Percentiles rank a stretch among this genome's conserved stretches.
phyloP scores from a whole-genome alignment of 1,140 invertebrate genomes.

The Aphelinus atriplicis region DNA sequence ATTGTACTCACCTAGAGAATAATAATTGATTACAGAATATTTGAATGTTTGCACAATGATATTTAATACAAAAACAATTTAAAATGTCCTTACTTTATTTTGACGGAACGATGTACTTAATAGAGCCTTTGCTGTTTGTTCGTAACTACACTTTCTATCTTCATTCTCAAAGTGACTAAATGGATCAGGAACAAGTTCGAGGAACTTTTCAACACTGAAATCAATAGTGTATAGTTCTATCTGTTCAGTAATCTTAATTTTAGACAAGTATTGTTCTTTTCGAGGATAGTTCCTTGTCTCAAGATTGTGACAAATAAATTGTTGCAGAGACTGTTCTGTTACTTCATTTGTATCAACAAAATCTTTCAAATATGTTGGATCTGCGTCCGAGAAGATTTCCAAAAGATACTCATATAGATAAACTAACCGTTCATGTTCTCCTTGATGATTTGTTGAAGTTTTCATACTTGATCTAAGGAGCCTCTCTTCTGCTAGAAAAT shows the following conservation, averaged over 20 bases:
- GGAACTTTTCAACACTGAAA: constrained; percentile 65
- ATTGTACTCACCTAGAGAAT: constrained; percentile 40
- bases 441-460: too few relatives aligned
- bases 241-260: constrained; percentile 56
- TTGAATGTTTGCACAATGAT: too few relatives aligned
- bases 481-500: too few relatives aligned
- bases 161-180: constrained; percentile 61
- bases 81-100: constrained; percentile 41
- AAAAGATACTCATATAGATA: constrained; percentile 53
- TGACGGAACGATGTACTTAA: constrained; percentile 51
- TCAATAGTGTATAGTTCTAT: constrained; percentile 58
- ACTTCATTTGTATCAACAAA: constrained; percentile 45
- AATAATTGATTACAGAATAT: constrained; percentile 52
- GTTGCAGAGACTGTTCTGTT: constrained; percentile 47
- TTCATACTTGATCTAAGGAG: too few relatives aligned
- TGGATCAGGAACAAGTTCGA: constrained; percentile 68
- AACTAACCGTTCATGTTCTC: too few relatives aligned
- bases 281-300: constrained; percentile 68
- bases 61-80: background rate
- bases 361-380: constrained; percentile 67
- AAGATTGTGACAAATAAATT: constrained; percentile 56
- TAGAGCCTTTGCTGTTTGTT: constrained; percentile 52
- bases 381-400: constrained; percentile 63
- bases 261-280: constrained; percentile 63
- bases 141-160: constrained; percentile 51